Conservation (phyloP, 2,888 invertebrate genomes). For the Camptogramma bilineatum region DNA sequence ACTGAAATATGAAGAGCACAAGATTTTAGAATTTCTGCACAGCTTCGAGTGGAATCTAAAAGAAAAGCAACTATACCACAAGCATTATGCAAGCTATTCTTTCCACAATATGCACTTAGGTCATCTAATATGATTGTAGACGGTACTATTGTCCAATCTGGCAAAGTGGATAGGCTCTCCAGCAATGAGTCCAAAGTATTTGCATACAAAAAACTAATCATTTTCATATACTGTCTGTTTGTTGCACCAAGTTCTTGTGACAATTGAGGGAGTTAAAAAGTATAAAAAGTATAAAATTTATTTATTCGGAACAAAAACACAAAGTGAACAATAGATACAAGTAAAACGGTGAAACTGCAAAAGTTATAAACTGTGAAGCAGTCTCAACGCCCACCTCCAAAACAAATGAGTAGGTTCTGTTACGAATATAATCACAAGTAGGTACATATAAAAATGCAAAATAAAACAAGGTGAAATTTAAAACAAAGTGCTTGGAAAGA, state of each 20-base stretch:
- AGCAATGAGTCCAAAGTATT: constrained; percentile 63
- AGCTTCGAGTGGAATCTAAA: constrained; percentile 62
- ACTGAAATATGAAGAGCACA: constrained; percentile 64
- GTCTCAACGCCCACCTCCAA: too few relatives aligned
- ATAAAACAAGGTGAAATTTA: too few relatives aligned
- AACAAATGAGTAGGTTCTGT: too few relatives aligned
- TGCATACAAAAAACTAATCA: constrained; percentile 77
- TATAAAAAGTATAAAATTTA: too few relatives aligned
- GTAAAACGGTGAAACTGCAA: too few relatives aligned
- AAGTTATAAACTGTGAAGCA: too few relatives aligned
- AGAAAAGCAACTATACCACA: constrained; percentile 71
- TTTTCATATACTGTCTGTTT: constrained; percentile 74
- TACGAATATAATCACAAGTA: too few relatives aligned
- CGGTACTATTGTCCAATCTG: constrained; percentile 73
- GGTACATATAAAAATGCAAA: too few relatives aligned
- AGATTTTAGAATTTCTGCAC: constrained; percentile 54
- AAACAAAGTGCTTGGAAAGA: too few relatives aligned
- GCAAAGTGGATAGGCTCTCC: constrained; percentile 67
- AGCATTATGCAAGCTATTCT: constrained; percentile 62
- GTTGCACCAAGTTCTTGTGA: constrained; percentile 67
- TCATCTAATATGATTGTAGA: constrained; percentile 73
- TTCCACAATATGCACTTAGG: constrained; percentile 63
- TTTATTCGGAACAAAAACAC: too few relatives aligned
- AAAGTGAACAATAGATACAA: too few relatives aligned
- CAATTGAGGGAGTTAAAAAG: constrained; percentile 72